Conservation (phyloP, 2,888 invertebrate genomes). For the Hirtodrosophila duncani region DNA sequence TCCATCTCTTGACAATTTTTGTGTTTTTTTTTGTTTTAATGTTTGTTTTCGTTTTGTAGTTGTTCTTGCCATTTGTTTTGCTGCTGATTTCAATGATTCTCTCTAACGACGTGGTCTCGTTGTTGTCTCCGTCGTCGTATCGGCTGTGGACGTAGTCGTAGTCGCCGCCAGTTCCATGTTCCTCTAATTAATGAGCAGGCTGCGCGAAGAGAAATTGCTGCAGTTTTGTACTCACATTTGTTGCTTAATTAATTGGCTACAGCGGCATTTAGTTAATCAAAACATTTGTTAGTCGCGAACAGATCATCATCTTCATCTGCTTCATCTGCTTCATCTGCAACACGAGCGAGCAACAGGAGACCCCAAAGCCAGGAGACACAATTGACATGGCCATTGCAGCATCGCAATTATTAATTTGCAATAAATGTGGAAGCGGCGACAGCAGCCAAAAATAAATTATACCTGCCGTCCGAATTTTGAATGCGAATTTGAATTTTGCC, state of each 20-base stretch:
- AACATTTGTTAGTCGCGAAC: slow-evolving; percentile 56
- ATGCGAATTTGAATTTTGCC: slow-evolving; percentile 64
- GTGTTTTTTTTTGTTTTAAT: slow-evolving; percentile 32
- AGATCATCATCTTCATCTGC: slow-evolving; percentile 19
- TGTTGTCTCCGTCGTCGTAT: slow-evolving; percentile 2
- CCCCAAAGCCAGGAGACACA: slow-evolving; percentile 55
- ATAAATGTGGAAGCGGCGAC: slow-evolving; percentile 62
- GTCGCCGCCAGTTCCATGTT: slow-evolving; percentile 44
- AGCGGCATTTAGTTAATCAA: slow-evolving; percentile 64
- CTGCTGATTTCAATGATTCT: slow-evolving; percentile 58
- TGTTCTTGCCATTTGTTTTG: slow-evolving; percentile 25
- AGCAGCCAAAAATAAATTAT: slow-evolving; percentile 54
- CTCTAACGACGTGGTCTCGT: slow-evolving; percentile 33
- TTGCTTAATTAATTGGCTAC: slow-evolving; percentile 60
- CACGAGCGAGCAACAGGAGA: slow-evolving; percentile 48
- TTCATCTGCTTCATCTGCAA: slow-evolving; percentile 25
- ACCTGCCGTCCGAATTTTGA: slow-evolving; percentile 58
- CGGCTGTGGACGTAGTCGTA: slow-evolving; percentile 10
- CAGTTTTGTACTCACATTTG: slow-evolving; percentile 52
- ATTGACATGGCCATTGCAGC: slow-evolving; percentile 49
- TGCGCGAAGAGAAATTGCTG: slow-evolving; percentile 43
- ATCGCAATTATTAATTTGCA: slow-evolving; percentile 66
- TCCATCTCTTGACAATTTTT: slow-evolving; percentile 70
- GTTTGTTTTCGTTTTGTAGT: too few species aligned
- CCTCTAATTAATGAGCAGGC: slow-evolving; percentile 50